Percentiles rank a stretch among this genome's conserved stretches.
These are phyloP conservation scores for Puntigrus tetrazona DNA, from an alignment of 2,113 vertebrate species.

Conservation along the genomic window DNA sequence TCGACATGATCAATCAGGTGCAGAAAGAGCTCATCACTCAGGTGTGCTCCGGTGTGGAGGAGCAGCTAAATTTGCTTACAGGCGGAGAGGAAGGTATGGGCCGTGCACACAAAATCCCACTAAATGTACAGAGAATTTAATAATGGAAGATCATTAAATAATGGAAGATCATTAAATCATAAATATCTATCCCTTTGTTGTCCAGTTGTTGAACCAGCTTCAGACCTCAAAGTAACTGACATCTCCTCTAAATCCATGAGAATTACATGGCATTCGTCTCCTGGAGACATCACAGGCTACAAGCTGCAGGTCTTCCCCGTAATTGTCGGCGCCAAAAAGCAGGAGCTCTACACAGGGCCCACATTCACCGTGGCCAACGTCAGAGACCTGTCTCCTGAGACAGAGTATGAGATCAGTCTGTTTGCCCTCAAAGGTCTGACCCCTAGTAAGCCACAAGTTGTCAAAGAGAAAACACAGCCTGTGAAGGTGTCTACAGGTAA, in stretches of 20 bases:
- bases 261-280: conserved; percentile 86
- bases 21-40: conserved; percentile 89
- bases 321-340: conserved; percentile 85
- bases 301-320: conserved; percentile 89
- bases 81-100: conserved; percentile 94
- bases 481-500: conserved; percentile 91
- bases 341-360: conserved; percentile 86
- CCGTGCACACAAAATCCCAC: background rate
- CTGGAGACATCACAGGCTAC: conserved; percentile 89
- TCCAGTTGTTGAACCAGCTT: conserved; percentile 87
- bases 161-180: background rate
- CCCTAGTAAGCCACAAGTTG: conserved; percentile 84
- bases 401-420: conserved; percentile 91
- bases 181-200: conserved; percentile 42
- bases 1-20: conserved; percentile 90
- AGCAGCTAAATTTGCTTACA: conserved; percentile 85
- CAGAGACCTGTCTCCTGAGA: conserved; percentile 93
- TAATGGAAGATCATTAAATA: too few relatives aligned
- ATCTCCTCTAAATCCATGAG: conserved; percentile 92
- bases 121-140: background rate
- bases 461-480: conserved; percentile 93
- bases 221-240: conserved; percentile 85
- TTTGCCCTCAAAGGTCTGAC: conserved; percentile 89
- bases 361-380: conserved; percentile 85
- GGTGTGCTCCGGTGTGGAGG: conserved; percentile 93